These are phyloP conservation scores for Heliconius nattereri DNA, from an alignment of 1,140 invertebrate genomes.

Conservation along the genomic window DNA sequence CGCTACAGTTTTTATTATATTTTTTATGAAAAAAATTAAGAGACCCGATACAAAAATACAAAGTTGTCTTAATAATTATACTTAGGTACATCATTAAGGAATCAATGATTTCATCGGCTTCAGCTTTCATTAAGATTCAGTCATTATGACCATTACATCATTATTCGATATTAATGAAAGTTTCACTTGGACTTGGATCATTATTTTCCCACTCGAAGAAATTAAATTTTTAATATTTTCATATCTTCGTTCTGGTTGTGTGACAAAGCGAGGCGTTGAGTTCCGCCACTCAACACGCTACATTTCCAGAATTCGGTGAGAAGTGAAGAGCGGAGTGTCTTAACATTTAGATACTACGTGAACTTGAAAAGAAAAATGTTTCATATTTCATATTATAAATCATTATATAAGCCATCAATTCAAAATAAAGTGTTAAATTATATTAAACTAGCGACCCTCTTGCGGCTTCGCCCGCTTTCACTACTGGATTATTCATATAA, in stretches of 20 bases:
- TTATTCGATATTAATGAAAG: background rate
- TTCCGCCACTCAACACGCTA: no score
- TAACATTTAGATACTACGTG: background rate
- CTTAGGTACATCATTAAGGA: background rate
- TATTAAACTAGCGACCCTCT: no score
- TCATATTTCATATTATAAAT: background rate
- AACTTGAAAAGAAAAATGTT: background rate
- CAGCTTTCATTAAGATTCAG: background rate
- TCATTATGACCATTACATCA: constrained; percentile 1
- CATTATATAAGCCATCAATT: background rate
- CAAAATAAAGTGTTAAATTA: no score
- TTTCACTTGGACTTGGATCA: background rate
- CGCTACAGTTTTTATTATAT: background rate
- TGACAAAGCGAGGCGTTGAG: no score
- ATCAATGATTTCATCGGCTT: background rate
- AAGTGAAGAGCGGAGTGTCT: background rate
- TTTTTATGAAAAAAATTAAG: background rate
- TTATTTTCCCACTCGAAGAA: background rate
- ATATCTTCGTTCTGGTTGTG: no score
- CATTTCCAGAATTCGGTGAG: no score
- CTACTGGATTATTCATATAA: no score
- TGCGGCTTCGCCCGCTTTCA: no score
- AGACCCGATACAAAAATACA: background rate
- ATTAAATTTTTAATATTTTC: no score
- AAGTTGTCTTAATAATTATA: background rate